phyloP scores from a whole-genome alignment of 1,140 invertebrate species.

The Diabrotica undecimpunctata region DNA sequence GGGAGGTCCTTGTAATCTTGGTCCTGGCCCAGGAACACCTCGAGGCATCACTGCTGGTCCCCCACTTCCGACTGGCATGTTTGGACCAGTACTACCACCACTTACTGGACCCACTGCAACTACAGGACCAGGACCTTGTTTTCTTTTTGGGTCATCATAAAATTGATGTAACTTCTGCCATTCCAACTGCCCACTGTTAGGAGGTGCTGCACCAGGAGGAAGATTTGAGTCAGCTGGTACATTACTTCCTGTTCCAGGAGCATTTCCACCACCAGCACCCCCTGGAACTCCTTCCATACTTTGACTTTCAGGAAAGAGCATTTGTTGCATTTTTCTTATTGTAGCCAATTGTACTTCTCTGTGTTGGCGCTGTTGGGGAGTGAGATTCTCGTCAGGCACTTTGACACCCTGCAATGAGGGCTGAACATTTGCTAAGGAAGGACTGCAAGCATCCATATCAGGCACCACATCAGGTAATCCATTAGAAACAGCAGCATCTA shows the following conservation, averaged over 20 bases:
- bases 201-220: conserved; percentile 46
- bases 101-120: conserved; percentile 36
- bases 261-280: conserved; percentile 10
- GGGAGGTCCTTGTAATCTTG: conserved; percentile 75
- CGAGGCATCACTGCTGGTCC: conserved; percentile 41
- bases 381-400: conserved; percentile 94
- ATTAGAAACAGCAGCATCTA: conserved; percentile 43
- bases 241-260: conserved; percentile 13
- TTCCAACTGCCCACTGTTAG: conserved; percentile 62
- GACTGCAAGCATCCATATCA: conserved; percentile 50
- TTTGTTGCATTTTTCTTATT: conserved; percentile 87
- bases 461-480: conserved; percentile 44
- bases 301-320: conserved; percentile 81
- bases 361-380: conserved; percentile 91
- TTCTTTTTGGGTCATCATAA: conserved; percentile 58
- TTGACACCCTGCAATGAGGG: conserved; percentile 73
- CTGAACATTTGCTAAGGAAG: conserved; percentile 54
- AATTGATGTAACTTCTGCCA: conserved; percentile 87
- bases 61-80: conserved; percentile 22
- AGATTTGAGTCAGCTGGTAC: conserved; percentile 28
- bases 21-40: conserved; percentile 49
- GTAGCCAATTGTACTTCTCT: conserved; percentile 88
- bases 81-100: conserved; percentile 25
- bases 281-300: conserved; percentile 36
- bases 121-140: conserved; percentile 26